A percentile compares a stretch with the other conserved stretches of the same genome.
Evolutionary conservation across 2,888 invertebrate genomes (phyloP).

Genomic region (Steinernema carpocapsae): DNA sequence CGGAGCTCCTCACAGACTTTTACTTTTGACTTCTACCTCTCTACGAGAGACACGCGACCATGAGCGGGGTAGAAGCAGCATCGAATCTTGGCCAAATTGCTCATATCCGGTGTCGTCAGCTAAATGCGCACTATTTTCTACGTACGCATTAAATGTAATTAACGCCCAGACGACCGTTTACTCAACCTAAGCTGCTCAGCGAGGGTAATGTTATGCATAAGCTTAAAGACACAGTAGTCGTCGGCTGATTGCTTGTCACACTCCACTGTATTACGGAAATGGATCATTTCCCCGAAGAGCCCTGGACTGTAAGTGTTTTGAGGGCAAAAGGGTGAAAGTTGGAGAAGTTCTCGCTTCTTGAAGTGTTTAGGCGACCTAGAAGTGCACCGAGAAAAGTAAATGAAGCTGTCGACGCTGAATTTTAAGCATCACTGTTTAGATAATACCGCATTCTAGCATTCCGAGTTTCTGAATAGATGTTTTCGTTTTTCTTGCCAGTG

Average conservation of each 20-base stretch:
- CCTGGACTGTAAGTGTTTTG: too few relatives aligned
- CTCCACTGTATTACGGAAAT: not conserved
- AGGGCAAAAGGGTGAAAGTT: not conserved
- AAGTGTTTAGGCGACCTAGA: too few relatives aligned
- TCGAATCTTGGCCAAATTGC: not conserved
- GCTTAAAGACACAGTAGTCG: constrained; percentile 13
- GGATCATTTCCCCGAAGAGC: not conserved
- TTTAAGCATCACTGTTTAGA: constrained; percentile 11
- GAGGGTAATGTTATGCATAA: constrained; percentile 19
- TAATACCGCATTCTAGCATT: not conserved
- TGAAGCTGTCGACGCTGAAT: not conserved
- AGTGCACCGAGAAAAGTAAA: not conserved
- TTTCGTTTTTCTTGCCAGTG: not conserved
- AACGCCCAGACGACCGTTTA: not conserved
- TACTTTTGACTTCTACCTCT: not conserved
- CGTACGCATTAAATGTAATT: constrained; percentile 6
- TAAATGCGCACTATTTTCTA: constrained; percentile 15
- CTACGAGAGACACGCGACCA: not conserved
- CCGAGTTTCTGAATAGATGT: constrained; percentile 7
- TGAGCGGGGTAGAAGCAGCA: not conserved
- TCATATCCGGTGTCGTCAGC: constrained; percentile 25
- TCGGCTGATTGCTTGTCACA: not conserved
- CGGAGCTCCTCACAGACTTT: not conserved
- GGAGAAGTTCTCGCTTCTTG: not conserved
- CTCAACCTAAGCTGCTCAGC: not conserved